These are phyloP conservation scores for Chrysolina americana DNA, from an alignment of 2,888 invertebrate species.

Conservation along the genomic window DNA sequence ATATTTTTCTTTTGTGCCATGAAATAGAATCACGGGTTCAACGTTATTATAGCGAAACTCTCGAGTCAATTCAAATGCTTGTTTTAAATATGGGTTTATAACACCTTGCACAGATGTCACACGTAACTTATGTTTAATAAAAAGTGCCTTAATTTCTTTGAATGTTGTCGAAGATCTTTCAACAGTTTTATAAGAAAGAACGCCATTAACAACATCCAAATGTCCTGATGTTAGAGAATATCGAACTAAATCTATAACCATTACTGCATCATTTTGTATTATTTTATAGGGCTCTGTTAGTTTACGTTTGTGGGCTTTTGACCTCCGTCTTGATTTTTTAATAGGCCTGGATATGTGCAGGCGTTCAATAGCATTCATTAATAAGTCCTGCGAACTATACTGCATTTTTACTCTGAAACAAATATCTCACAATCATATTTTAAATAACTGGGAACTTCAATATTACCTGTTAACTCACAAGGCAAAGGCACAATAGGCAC, in stretches of 20 bases:
- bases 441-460: too few species aligned
- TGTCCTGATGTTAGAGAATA: neutral
- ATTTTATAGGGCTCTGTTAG: neutral
- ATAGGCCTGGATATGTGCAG: neutral
- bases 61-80: neutral
- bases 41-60: neutral
- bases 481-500: too few species aligned
- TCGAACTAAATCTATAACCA: neutral
- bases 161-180: neutral
- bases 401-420: too few species aligned
- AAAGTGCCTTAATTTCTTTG: neutral
- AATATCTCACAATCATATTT: too few species aligned
- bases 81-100: neutral
- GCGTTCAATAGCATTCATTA: too few species aligned
- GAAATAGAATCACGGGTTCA: neutral
- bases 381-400: too few species aligned
- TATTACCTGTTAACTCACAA: too few species aligned
- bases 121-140: neutral
- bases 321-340: neutral
- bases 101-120: neutral
- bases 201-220: neutral
- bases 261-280: neutral
- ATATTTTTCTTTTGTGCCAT: neutral
- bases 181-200: neutral
- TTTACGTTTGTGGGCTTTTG: neutral